phyloP scores from a whole-genome alignment of 1,140 invertebrate genomes.

The Drosophila punjabiensis region DNA sequence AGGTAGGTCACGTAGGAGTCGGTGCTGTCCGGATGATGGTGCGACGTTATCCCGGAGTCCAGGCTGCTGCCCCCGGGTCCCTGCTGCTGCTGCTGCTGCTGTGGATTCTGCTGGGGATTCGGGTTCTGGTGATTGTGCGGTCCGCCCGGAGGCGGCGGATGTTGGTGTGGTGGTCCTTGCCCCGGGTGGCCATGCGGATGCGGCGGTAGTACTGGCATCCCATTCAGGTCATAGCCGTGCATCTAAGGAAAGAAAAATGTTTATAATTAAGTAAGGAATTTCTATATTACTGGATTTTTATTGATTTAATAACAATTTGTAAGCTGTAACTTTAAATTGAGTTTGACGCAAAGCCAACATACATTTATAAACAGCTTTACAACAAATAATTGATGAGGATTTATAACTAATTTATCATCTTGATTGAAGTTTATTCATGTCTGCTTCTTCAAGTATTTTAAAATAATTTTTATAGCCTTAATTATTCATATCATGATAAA shows the following conservation, averaged over 20 bases:
- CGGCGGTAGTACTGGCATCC: slow-evolving; percentile 85
- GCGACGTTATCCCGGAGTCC: slow-evolving; percentile 86
- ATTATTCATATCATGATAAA: not conserved
- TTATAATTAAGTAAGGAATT: not conserved
- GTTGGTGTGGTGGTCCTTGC: slow-evolving; percentile 59
- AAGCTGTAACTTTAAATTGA: not conserved
- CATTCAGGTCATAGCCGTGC: slow-evolving; percentile 94
- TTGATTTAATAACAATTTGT: not conserved
- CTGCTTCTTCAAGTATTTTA: not conserved
- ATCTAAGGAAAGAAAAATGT: slow-evolving; percentile 87
- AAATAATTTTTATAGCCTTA: not conserved
- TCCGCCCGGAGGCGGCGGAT: slow-evolving; percentile 34
- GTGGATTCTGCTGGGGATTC: slow-evolving; percentile 55
- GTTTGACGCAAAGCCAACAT: not conserved
- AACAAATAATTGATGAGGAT: not conserved
- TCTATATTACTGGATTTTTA: not conserved
- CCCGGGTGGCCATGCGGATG: slow-evolving; percentile 85
- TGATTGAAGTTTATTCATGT: not conserved
- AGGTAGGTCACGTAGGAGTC: slow-evolving; percentile 96
- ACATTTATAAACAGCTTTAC: not conserved
- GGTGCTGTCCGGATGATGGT: slow-evolving; percentile 91
- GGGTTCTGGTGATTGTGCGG: slow-evolving; percentile 48
- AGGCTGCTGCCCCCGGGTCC: slow-evolving; percentile 83
- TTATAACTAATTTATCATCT: slow-evolving; percentile 8
- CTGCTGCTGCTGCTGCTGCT: slow-evolving; percentile 8